Evolutionary conservation across 2,888 invertebrate species (phyloP).

Genomic region (Ceramica pisi): DNA sequence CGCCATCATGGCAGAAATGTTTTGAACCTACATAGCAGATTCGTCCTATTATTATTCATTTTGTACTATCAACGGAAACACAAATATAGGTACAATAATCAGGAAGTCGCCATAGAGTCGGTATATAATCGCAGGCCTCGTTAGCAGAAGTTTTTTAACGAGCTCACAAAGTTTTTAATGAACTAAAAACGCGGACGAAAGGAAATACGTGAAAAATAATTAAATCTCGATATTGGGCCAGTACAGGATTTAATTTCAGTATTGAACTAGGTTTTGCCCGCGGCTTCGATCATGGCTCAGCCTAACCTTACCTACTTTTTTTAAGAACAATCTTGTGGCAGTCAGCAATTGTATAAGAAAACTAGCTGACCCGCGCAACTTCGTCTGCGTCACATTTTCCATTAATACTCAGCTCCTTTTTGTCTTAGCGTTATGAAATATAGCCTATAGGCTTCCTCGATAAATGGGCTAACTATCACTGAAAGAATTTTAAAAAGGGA

Average conservation of each 20-base stretch:
- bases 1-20: too few relatives aligned
- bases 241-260: neutral
- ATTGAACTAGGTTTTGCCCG: neutral
- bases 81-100: neutral
- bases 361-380: too few relatives aligned
- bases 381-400: too few relatives aligned
- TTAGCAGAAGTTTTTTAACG: slow-evolving; percentile 45
- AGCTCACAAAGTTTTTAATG: slow-evolving; percentile 47
- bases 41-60: neutral
- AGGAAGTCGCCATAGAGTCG: neutral
- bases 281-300: too few relatives aligned
- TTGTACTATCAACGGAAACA: neutral
- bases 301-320: too few relatives aligned
- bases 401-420: too few relatives aligned
- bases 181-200: slow-evolving; percentile 9
- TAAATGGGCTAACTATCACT: too few relatives aligned
- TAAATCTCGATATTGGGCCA: neutral
- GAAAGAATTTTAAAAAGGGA: too few relatives aligned
- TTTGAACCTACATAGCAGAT: neutral
- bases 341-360: too few relatives aligned
- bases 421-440: too few relatives aligned
- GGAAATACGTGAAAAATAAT: slow-evolving; percentile 19
- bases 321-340: too few relatives aligned
- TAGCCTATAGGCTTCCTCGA: too few relatives aligned
- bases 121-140: slow-evolving; percentile 6